A percentile compares a stretch with the other conserved stretches of the same genome.
Evolutionary conservation across 2,113 vertebrate species (phyloP).

Genomic region (Hystrix cristata): DNA sequence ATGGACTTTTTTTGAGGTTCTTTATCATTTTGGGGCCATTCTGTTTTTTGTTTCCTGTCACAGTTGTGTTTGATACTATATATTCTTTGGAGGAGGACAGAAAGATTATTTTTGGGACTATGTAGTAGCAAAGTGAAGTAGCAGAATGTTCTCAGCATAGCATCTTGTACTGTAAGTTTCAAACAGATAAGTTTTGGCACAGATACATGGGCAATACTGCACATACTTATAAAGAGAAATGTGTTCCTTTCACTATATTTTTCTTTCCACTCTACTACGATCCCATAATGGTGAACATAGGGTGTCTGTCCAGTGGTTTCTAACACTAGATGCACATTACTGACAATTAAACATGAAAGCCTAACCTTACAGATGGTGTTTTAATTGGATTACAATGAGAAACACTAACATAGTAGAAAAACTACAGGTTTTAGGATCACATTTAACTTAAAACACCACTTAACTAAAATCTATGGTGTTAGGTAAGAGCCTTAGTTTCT

Average conservation of each 20-base stretch:
- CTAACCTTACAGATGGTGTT: background rate
- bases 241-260: background rate
- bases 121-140: conserved; percentile 36
- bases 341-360: background rate
- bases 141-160: conserved; percentile 36
- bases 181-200: conserved; percentile 50
- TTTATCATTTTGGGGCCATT: background rate
- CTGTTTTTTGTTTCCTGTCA: conserved; percentile 34
- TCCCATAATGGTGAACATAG: background rate
- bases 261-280: background rate
- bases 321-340: background rate
- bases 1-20: background rate
- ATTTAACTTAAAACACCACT: background rate
- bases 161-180: background rate
- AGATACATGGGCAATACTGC: conserved; percentile 21
- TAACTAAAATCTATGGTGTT: background rate
- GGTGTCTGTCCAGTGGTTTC: background rate
- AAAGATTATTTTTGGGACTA: conserved; percentile 17
- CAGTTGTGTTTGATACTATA: background rate
- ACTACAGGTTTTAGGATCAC: background rate
- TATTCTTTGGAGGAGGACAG: background rate
- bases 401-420: background rate
- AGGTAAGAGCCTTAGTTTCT: background rate
- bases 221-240: conserved; percentile 46
- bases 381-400: background rate